A percentile compares a stretch with the other conserved stretches of the same genome.
These are phyloP conservation scores for Empidonax alnorum DNA, from an alignment of 2,113 vertebrate species.

Conservation along the genomic window DNA sequence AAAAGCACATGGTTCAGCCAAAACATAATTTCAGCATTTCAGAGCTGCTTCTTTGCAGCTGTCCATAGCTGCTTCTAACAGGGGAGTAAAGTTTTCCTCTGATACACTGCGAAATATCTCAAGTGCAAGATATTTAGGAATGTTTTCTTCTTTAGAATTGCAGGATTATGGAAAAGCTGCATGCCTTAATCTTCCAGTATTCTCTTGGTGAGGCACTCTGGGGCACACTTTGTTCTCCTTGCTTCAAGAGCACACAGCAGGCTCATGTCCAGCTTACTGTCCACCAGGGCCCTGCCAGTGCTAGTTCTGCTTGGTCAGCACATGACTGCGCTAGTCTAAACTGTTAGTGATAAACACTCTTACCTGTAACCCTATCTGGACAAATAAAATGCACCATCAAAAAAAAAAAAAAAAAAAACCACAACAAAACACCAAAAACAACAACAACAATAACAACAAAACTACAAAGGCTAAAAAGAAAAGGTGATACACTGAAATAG, in stretches of 20 bases:
- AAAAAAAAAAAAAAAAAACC: too few species aligned
- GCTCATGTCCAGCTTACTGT: neutral
- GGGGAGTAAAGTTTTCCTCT: neutral
- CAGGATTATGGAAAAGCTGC: neutral
- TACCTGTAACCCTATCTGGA: conserved; percentile 4
- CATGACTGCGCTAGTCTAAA: accelerated
- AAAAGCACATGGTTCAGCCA: neutral
- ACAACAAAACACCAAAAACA: too few species aligned
- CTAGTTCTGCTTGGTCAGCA: neutral
- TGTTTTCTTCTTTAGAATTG: neutral
- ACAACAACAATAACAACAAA: too few species aligned
- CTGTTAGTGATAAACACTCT: neutral
- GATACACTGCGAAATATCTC: neutral
- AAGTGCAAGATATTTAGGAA: neutral
- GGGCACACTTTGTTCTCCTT: neutral
- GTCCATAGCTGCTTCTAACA: neutral
- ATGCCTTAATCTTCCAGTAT: neutral
- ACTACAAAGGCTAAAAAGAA: neutral
- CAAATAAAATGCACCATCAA: neutral
- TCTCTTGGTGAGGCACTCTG: neutral
- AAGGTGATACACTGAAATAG: neutral
- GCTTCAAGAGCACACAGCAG: neutral
- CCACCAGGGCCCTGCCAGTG: neutral
- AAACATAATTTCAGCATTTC: neutral
- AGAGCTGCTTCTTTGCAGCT: neutral